phyloP scores from a whole-genome alignment of 2,888 invertebrate species.

The Hirtodrosophila confusa region DNA sequence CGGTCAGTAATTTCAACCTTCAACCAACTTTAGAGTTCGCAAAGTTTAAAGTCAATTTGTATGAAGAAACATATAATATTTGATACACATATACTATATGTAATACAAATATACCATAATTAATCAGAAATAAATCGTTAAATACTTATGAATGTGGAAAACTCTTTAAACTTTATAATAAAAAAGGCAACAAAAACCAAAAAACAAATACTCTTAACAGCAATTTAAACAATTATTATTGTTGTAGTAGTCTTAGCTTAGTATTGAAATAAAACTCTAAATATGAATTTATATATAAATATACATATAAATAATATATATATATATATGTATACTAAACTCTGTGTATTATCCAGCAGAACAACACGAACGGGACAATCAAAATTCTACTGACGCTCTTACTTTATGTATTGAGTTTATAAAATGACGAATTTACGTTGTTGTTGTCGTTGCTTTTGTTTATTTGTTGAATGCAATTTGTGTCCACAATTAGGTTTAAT shows the following conservation, averaged over 20 bases:
- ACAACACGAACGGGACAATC: constrained; percentile 78
- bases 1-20: constrained; percentile 13
- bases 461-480: constrained; percentile 7
- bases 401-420: constrained; percentile 44
- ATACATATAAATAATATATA: constrained; percentile 24
- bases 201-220: constrained; percentile 17
- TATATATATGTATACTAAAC: constrained; percentile 32
- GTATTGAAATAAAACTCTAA: constrained; percentile 33
- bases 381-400: constrained; percentile 75
- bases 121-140: constrained; percentile 34
- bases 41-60: constrained; percentile 67
- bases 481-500: constrained; percentile 18
- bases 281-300: constrained; percentile 63
- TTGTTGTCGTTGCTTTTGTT: constrained; percentile 43
- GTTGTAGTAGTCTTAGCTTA: constrained; percentile 71
- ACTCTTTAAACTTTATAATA: constrained; percentile 34
- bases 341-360: constrained; percentile 49
- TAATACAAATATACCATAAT: constrained; percentile 11
- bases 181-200: constrained; percentile 8
- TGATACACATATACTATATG: constrained; percentile 23
- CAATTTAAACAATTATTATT: constrained; percentile 66
- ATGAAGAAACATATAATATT: constrained; percentile 16
- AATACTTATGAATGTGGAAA: constrained; percentile 43
- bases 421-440: constrained; percentile 54
- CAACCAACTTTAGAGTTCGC: constrained; percentile 14